Base-by-base conservation (phyloP, 2,888 invertebrate species). In the Opisthograptis luteolata region DNA sequence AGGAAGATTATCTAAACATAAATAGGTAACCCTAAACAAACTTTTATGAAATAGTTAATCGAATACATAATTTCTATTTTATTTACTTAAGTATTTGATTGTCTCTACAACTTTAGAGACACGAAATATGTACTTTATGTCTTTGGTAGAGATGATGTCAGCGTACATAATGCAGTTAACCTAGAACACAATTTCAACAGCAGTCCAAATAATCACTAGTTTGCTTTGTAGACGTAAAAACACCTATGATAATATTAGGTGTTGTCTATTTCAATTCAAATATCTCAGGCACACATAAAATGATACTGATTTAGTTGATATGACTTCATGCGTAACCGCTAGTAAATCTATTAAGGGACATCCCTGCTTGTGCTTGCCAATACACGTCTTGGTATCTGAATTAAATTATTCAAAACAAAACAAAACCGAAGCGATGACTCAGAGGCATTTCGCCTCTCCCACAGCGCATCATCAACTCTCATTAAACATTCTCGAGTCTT, bases 371-470 rank as follows among this genome's bases (percentile, higher is more conserved):
- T 37, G 40, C 41, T 25, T 41, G 44, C 47, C 31, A 32, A 58
- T 51, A 30, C 28, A 19, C 36, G 24, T 30, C 36, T 46, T 32
- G 35, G 27, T 47, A 53, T 48, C 52, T 44, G 49, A 32, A 36
- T 24, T 34, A 50, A 55, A 53, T 45, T 60, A 60, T 58, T 58
- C 41, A 58, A 55, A 60, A 60, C 48, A 52, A 58, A 50, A 45
- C 54, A 25, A 54, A 47, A 49, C 40, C 43, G 27, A 50, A 55
- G 48, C 43, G 25, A 55, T 61, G 61, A 61, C 42, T 58, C 58
- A 61, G 41, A 40, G 43, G 28, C 50, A 32, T 49, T 41, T 27
- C 15, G 37, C 40, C 19, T 43, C 27, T 22, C 41, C 39, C 51
- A 32, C 32, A 41, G 36, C 45, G 43, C 45, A 49, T 27, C 47